Conservation (phyloP, 2,113 vertebrate species). For the Sminthopsis crassicaudata region DNA sequence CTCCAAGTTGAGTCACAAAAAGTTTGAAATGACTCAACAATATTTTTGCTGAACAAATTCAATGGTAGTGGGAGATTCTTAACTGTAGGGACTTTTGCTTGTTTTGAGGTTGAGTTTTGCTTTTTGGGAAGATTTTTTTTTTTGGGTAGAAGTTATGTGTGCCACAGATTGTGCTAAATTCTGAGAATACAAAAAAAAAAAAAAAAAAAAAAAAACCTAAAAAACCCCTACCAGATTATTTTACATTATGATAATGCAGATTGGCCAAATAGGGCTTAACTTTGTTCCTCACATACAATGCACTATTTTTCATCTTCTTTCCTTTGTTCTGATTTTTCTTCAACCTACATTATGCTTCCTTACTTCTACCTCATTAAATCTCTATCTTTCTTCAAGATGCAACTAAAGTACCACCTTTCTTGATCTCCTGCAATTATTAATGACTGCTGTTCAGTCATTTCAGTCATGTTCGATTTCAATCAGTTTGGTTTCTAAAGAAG, state of each 20-base stretch:
- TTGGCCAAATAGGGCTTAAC: neutral
- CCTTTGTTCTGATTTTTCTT: neutral
- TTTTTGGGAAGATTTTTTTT: no score
- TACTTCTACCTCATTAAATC: neutral
- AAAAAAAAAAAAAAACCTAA: neutral
- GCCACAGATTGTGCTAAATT: neutral
- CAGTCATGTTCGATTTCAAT: no score
- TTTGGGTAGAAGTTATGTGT: neutral
- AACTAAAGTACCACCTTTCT: neutral
- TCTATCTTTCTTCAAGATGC: neutral
- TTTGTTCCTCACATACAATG: neutral
- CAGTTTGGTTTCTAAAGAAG: no score
- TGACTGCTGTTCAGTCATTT: no score
- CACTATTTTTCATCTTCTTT: neutral
- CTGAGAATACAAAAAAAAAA: neutral
- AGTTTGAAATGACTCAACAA: no score
- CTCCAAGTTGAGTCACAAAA: no score
- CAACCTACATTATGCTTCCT: neutral
- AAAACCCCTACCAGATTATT: neutral
- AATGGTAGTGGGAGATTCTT: neutral
- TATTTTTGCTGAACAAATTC: neutral
- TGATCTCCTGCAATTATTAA: neutral
- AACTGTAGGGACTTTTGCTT: neutral
- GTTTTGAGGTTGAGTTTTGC: neutral
- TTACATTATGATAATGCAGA: neutral